Conservation (phyloP, 2,888 invertebrate species). For the Eupeodes latifasciatus region DNA sequence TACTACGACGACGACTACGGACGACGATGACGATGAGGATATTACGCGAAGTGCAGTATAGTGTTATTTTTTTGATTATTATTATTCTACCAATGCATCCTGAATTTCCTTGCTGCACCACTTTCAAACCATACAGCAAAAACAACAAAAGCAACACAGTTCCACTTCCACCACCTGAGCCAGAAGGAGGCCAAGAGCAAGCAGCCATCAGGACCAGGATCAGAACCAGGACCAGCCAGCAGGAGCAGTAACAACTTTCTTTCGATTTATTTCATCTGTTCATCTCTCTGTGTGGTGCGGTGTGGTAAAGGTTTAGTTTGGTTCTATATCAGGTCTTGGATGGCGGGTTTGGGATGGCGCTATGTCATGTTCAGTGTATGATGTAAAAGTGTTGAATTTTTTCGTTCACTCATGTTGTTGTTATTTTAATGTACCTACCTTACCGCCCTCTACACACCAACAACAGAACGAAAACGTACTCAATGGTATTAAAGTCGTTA, state of each 20-base stretch:
- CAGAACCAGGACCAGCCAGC: neutral
- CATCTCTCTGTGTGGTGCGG: conserved; percentile 31
- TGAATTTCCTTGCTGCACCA: conserved; percentile 38
- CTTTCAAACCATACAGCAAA: neutral
- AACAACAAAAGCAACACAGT: neutral
- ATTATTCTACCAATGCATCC: conserved; percentile 41
- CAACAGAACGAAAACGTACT: conserved; percentile 8
- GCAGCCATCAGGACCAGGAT: neutral
- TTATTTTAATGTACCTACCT: conserved; percentile 47
- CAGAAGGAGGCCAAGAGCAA: no score
- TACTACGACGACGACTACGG: conserved; percentile 61
- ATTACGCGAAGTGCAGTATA: conserved; percentile 68
- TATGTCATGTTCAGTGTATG: conserved; percentile 50
- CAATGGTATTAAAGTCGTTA: conserved; percentile 54
- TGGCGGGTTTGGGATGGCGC: conserved; percentile 54
- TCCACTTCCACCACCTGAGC: neutral
- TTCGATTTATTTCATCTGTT: conserved; percentile 72
- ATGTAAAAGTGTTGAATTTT: conserved; percentile 44
- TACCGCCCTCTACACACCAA: neutral
- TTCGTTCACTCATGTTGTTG: conserved; percentile 31
- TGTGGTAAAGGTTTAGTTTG: neutral
- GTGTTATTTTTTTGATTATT: conserved; percentile 44
- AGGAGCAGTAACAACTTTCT: conserved; percentile 59
- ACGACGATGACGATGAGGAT: conserved; percentile 68
- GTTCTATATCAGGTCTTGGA: neutral